phyloP scores from a whole-genome alignment of 1,140 invertebrate species.

The Drosophila grimshawi region DNA sequence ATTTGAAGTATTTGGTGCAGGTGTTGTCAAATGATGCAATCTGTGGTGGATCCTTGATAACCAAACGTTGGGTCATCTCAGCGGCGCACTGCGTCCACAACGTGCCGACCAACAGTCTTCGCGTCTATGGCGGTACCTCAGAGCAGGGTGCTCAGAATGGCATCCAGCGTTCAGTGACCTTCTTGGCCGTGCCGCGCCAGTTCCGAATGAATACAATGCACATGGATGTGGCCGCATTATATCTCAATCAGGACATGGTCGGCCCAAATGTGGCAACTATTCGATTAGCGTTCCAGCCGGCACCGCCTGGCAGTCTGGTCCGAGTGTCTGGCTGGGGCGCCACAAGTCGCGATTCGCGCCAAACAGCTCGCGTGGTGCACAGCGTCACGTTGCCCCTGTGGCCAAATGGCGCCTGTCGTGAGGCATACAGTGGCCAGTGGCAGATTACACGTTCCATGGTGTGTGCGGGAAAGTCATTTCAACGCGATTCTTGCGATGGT shows the following conservation, averaged over 20 bases:
- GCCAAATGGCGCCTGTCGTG: slow-evolving; percentile 45
- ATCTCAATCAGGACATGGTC: slow-evolving; percentile 36
- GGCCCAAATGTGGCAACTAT: slow-evolving; percentile 58
- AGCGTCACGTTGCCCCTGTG: slow-evolving; percentile 58
- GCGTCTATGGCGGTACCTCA: slow-evolving; percentile 60
- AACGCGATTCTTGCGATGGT: slow-evolving; percentile 62
- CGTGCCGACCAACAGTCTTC: slow-evolving; percentile 18
- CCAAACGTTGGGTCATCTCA: slow-evolving; percentile 57
- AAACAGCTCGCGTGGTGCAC: slow-evolving; percentile 48
- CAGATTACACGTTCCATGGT: slow-evolving; percentile 56
- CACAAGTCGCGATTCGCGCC: slow-evolving; percentile 5
- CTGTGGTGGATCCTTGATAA: slow-evolving; percentile 62
- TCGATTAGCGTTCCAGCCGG: slow-evolving; percentile 31
- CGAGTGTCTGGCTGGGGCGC: slow-evolving; percentile 63
- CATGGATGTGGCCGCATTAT: slow-evolving; percentile 62
- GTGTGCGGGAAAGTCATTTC: slow-evolving; percentile 45
- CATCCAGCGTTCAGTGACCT: slow-evolving; percentile 32
- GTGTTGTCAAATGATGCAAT: slow-evolving; percentile 44
- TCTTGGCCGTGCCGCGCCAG: slow-evolving; percentile 30
- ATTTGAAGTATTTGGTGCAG: slow-evolving; percentile 63
- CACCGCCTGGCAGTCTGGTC: slow-evolving; percentile 39
- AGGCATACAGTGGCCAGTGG: slow-evolving; percentile 39
- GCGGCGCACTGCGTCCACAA: slow-evolving; percentile 64
- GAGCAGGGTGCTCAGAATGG: slow-evolving; percentile 46
- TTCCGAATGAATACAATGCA: slow-evolving; percentile 55